Percentiles rank a stretch among this genome's conserved stretches.
These are phyloP conservation scores for Turdus rufiventris DNA, from an alignment of 2,113 vertebrate genomes.

Conservation along the genomic window DNA sequence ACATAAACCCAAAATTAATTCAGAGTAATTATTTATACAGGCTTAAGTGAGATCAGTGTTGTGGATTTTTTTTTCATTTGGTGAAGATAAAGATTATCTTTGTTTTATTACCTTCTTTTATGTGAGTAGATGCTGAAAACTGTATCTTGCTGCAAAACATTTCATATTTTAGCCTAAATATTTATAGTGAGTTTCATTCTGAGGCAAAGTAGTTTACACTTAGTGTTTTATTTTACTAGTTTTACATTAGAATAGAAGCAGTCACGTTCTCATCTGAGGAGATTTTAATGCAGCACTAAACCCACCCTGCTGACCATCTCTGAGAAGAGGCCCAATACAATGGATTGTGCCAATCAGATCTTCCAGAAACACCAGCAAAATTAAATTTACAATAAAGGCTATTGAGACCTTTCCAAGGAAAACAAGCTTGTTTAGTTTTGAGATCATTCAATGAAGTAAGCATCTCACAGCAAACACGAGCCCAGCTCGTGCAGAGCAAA, in stretches of 20 bases:
- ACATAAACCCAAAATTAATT: background rate
- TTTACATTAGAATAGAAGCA: background rate
- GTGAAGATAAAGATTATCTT: background rate
- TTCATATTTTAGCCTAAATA: background rate
- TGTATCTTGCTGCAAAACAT: background rate
- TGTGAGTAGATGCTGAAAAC: background rate
- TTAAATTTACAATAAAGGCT: background rate
- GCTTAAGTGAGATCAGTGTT: background rate
- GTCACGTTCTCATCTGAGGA: background rate
- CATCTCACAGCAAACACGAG: background rate
- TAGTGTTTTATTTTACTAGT: background rate
- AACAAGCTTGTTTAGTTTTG: background rate
- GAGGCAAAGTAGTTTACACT: background rate
- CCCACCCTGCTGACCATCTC: background rate
- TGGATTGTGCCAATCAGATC: background rate
- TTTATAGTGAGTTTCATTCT: background rate
- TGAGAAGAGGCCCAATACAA: background rate
- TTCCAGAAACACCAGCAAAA: background rate
- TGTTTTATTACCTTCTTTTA: background rate
- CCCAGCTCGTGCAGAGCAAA: background rate
- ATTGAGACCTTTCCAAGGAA: background rate
- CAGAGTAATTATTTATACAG: constrained; percentile 18
- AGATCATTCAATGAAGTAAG: background rate
- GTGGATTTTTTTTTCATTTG: background rate
- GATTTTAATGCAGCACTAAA: background rate